Evolutionary conservation across 1,140 invertebrate genomes (phyloP), one percentile per base, ranked within the genome.

Genomic region (Diachasma alloeum): DNA sequence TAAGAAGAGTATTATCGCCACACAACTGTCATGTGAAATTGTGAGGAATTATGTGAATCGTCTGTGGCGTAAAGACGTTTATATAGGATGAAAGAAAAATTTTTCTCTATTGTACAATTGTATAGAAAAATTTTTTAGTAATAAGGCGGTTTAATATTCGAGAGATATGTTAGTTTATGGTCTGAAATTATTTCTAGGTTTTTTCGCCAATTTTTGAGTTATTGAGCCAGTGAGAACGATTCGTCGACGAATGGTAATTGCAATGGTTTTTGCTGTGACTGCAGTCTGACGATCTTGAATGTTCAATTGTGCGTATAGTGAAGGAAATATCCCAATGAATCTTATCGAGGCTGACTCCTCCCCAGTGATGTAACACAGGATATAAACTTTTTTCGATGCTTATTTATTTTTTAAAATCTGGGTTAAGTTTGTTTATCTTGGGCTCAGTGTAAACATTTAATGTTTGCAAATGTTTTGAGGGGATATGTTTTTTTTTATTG

Each of bases 81-180:
- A 85, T 79, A 82, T 84, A 84, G 79, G 72, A 78, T 84, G 82
- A 81, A 77, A 80, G 77, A 79, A 81, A 77, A 79, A 31, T 72
- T 72, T 72, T 72, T 53, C 46, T 72, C 71, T 37, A 81, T 79
- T 78, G 84, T 90, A 87, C 82, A 90, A 88, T 89, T 89, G 87
- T 88, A 89, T 86, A 90, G 82, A 72, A 84, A 77, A 26, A 26
- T 26, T 26, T 26, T 26, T 10, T 15, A 26, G 26, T 31, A 31
- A 66, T 26, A 66, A 66, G 24, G 19, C 26, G 8, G 26, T 26
- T 66, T 80, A 84, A 86, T 81, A 80, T 42, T 42, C 39, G 39
- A 68, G 83, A 80, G 87, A 86, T 87, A 44, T 83, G 83, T 88
- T 90, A 88, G 87, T 89, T 90, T 87, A 89, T 88, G 87, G 87